phyloP scores from a whole-genome alignment of 2,113 vertebrate species.

The Octodon degus region DNA sequence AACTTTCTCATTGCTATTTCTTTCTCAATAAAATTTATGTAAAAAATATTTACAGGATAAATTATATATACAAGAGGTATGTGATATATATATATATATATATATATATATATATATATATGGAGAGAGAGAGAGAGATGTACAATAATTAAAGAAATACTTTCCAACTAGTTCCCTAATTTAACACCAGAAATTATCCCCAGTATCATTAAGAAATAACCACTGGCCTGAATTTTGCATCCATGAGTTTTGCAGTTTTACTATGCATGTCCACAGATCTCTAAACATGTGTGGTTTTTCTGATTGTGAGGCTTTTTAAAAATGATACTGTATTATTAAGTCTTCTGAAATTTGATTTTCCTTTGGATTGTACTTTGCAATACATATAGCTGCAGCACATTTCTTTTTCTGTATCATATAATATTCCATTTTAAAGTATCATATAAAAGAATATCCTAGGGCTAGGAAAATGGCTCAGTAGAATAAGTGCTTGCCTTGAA shows the following conservation, averaged over 20 bases:
- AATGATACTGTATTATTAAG: not conserved
- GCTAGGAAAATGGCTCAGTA: too few species aligned
- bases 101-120: too few species aligned
- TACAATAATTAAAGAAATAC: not conserved
- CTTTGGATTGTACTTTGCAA: not conserved
- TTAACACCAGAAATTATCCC: not conserved
- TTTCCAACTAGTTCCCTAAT: not conserved
- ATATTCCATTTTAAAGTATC: not conserved
- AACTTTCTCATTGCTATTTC: too few species aligned
- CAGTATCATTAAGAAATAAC: not conserved
- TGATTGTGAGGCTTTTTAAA: not conserved
- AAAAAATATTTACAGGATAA: too few species aligned
- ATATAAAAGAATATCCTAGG: not conserved
- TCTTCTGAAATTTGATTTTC: not conserved
- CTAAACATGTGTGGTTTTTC: not conserved
- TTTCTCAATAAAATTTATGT: too few species aligned
- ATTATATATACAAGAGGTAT: not conserved
- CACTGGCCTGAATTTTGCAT: not conserved
- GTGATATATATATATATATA: not conserved
- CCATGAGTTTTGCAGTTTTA: not conserved
- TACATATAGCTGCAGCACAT: not conserved
- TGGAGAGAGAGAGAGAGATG: not conserved
- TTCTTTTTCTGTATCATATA: not conserved
- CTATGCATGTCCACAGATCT: not conserved
- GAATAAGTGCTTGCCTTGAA: too few species aligned